These are phyloP conservation scores for Cynocephalus volans DNA, from an alignment of 2,113 vertebrate species.

Conservation along the genomic window DNA sequence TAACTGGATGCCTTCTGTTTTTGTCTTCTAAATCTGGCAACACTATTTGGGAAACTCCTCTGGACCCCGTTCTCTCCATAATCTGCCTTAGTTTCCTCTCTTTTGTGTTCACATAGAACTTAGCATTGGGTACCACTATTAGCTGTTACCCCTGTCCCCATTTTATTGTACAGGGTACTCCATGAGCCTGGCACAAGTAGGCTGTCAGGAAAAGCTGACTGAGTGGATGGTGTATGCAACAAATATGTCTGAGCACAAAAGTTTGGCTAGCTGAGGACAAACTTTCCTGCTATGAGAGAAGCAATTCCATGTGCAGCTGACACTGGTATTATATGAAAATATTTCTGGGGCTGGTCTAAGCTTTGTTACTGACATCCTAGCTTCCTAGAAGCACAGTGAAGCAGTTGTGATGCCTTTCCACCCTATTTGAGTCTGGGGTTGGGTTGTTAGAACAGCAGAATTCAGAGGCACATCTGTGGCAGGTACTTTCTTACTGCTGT, in stretches of 20 bases:
- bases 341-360: conserved; percentile 1
- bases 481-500: conserved; percentile 37
- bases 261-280: neutral
- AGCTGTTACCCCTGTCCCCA: neutral
- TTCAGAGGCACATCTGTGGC: conserved; percentile 36
- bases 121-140: neutral
- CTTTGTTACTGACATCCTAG: conserved; percentile 29
- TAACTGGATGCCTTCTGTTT: neutral
- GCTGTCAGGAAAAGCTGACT: neutral
- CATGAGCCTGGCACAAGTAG: neutral
- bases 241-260: neutral
- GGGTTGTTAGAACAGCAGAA: neutral
- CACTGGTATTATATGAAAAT: neutral
- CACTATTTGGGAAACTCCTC: neutral
- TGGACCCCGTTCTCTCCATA: neutral
- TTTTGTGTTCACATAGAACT: neutral
- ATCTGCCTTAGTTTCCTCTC: neutral
- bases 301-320: neutral
- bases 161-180: neutral
- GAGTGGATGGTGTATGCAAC: neutral
- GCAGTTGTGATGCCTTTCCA: neutral
- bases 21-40: neutral
- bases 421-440: neutral
- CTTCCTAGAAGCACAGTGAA: conserved; percentile 53
- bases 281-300: neutral